Percentiles rank a stretch among this genome's conserved stretches.
These are phyloP conservation scores for Syndactyla subalaris DNA, from an alignment of 2,797 vertebrate species.

Conservation along the genomic window DNA sequence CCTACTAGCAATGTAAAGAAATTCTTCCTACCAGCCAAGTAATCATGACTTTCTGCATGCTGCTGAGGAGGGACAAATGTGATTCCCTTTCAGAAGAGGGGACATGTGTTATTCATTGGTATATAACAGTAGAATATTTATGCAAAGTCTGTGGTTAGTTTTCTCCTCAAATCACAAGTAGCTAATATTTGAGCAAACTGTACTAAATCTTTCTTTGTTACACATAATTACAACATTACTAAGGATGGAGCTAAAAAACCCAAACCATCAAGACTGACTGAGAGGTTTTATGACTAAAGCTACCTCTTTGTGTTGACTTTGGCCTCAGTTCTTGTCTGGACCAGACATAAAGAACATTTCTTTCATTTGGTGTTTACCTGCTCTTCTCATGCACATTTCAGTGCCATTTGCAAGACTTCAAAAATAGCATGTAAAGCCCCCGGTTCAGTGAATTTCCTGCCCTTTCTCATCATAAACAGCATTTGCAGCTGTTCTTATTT, in stretches of 20 bases:
- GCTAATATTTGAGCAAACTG: constrained; percentile 19
- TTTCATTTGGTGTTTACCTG: constrained; percentile 1
- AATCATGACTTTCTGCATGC: not conserved
- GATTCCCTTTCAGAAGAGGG: not conserved
- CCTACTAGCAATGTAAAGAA: not conserved
- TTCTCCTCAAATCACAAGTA: not conserved
- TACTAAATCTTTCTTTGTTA: constrained; percentile 4
- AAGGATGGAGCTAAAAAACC: not conserved
- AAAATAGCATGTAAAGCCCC: not conserved
- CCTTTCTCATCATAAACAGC: not conserved
- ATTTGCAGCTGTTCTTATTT: not conserved
- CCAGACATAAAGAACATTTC: not conserved
- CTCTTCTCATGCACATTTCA: not conserved
- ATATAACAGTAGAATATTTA: not conserved
- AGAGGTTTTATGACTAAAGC: constrained; percentile 6
- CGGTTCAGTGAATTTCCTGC: not conserved
- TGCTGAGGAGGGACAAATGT: not conserved
- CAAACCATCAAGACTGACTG: not conserved
- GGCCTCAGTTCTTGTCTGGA: not conserved
- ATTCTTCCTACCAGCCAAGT: not conserved
- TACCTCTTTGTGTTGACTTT: constrained; percentile 22
- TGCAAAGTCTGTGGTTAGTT: not conserved
- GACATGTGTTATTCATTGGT: not conserved
- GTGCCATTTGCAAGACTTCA: not conserved
- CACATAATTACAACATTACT: not conserved